Evolutionary conservation across 1,140 invertebrate species (phyloP).

Genomic region (Hylyphantes graminicola): DNA sequence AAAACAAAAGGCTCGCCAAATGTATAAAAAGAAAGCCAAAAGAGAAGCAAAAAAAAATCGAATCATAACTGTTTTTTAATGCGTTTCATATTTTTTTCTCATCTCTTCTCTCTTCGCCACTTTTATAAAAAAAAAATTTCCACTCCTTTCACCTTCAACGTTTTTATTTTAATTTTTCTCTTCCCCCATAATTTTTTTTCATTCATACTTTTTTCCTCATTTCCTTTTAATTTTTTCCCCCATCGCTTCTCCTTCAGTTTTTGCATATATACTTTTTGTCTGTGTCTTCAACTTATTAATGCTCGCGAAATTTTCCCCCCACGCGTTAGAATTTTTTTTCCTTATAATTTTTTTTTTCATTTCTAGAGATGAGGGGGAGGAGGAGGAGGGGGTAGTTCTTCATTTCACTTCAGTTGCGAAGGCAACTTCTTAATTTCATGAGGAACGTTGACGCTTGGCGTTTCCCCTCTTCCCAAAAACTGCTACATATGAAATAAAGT

Average conservation of each 20-base stretch:
- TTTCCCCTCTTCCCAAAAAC: not conserved
- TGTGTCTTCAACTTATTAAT: conserved; percentile 55
- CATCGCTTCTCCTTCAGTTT: not conserved
- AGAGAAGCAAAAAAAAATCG: conserved; percentile 30
- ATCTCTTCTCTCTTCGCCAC: conserved; percentile 3
- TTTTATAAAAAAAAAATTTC: conserved; percentile 29
- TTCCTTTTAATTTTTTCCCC: conserved; percentile 9
- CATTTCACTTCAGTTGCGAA: conserved; percentile 35
- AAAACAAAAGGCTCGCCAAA: not conserved
- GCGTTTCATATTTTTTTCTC: conserved; percentile 45
- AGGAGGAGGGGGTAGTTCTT: not conserved
- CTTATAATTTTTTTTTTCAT: conserved; percentile 12
- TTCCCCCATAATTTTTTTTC: not conserved
- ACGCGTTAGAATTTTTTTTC: conserved; percentile 4
- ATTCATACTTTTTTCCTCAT: conserved; percentile 2
- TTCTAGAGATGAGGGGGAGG: too few relatives aligned
- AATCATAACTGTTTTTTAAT: conserved; percentile 61
- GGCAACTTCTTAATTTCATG: conserved; percentile 60
- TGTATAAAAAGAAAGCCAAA: not conserved
- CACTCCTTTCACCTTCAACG: too few relatives aligned
- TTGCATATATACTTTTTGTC: conserved; percentile 55
- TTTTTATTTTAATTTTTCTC: conserved; percentile 23
- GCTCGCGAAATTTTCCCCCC: conserved; percentile 25
- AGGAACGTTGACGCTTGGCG: conserved; percentile 28
- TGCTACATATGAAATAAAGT: too few relatives aligned